Base-by-base conservation (phyloP, 2,888 invertebrate genomes). In the Tipula vernalis region DNA sequence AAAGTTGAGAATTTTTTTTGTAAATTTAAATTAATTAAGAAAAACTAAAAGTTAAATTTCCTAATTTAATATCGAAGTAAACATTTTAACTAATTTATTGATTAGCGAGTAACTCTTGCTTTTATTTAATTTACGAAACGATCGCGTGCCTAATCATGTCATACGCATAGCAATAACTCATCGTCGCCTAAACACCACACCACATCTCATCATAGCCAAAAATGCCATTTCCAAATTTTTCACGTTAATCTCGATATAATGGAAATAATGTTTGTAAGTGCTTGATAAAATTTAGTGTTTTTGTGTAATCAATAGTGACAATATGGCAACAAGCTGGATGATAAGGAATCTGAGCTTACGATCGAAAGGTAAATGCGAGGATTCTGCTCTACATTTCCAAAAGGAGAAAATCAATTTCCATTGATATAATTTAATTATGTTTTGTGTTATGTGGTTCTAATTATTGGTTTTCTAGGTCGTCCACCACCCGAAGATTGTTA, bases 401-500 rank as follows among this genome's bases (percentile, higher is more conserved):
- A 83, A 28, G 1, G 13, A 3, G 13, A 83, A 39, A 84, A 36
- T 85, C n/a, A 85, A 85, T 41, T 85, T 39, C 10, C n/a, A 39
- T 85, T n/a, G 36, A 39, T 39, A 85, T 85, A 41, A 41, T 41
- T 41, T 8, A n/a, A 85, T 41, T 41, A 85, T 15, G 13, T 28
- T 28, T 28, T 85, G 5, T 10, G n/a, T 83, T n/a, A 39, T 15
- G 2, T 39, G 15, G 12, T n/a, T 85, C 28, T 42, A 42, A 85
- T 86, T 86, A 5, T 42, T 71, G 3, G 10, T 42, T 41, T 15
- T 47, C 18, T 85, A 87, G 87, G 87, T 28, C 87, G 85, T 15
- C 87, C 87, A 86, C 86, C 91, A 87, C 90, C 91, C 0, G 95
- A 95, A 91, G 95, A 95, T 91, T 93, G 93, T 90, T 94, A 92